Evolutionary conservation across 2,888 invertebrate genomes (phyloP).

Genomic region (Brenthis ino): DNA sequence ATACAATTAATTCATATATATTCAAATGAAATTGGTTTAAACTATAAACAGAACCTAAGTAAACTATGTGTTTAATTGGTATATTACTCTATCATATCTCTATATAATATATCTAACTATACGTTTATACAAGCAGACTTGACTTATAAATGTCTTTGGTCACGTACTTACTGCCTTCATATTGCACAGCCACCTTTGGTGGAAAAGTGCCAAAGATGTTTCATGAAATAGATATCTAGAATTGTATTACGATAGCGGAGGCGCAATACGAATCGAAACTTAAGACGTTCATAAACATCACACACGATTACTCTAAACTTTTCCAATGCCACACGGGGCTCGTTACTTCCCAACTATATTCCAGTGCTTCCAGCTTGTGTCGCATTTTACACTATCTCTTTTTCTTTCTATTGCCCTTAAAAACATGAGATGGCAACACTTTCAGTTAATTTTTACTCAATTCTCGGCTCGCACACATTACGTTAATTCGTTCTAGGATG

Average conservation of each 20-base stretch:
- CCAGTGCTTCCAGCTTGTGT: conserved; percentile 34
- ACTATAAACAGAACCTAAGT: too few relatives aligned
- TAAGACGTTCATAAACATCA: conserved; percentile 57
- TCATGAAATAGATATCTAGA: conserved; percentile 42
- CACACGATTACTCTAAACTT: conserved; percentile 53
- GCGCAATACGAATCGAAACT: conserved; percentile 51
- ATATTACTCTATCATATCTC: too few relatives aligned
- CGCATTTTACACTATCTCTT: conserved; percentile 35
- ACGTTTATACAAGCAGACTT: background rate
- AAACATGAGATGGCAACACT: conserved; percentile 38
- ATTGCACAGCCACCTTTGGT: conserved; percentile 40
- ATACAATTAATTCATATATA: too few relatives aligned
- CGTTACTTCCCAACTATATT: conserved; percentile 44
- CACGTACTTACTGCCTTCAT: conserved; percentile 41
- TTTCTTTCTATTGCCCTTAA: conserved; percentile 36
- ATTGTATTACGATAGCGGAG: conserved; percentile 44
- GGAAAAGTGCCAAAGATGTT: conserved; percentile 44
- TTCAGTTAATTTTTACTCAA: conserved; percentile 56
- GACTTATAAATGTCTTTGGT: conserved; percentile 27
- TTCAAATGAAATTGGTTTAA: too few relatives aligned
- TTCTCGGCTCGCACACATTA: conserved; percentile 57
- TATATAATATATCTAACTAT: background rate
- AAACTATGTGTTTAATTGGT: too few relatives aligned
- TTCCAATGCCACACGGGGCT: conserved; percentile 47
- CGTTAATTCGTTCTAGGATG: conserved; percentile 57